Evolutionary conservation across 1,140 invertebrate genomes (phyloP).

Genomic region (Drosophila sp.): DNA sequence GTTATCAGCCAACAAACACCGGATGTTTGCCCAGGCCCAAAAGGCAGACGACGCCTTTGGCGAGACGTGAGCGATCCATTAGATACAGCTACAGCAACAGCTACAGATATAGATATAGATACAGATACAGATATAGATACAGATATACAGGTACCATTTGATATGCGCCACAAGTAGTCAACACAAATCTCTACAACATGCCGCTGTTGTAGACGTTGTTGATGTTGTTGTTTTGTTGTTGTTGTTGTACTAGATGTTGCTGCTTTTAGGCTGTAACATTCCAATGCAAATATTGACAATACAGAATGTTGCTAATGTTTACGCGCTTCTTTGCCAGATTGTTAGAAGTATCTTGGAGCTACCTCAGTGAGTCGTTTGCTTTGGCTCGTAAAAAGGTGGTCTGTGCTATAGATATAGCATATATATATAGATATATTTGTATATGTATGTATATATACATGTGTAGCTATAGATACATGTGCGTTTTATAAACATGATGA

Average conservation of each 20-base stretch:
- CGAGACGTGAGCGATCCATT: conserved; percentile 28
- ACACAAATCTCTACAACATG: conserved; percentile 31
- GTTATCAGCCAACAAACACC: conserved; percentile 34
- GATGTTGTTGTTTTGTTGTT: conserved; percentile 5
- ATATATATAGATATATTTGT: not conserved
- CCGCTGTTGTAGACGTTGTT: not conserved
- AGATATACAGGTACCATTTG: conserved; percentile 48
- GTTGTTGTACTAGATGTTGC: conserved; percentile 17
- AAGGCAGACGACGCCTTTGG: conserved; percentile 21
- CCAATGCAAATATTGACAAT: conserved; percentile 77
- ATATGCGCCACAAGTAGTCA: conserved; percentile 43
- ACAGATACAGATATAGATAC: not conserved
- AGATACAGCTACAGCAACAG: no score
- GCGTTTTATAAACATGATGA: conserved; percentile 25
- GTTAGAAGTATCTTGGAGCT: conserved; percentile 64
- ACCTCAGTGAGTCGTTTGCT: conserved; percentile 68
- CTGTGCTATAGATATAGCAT: conserved; percentile 1
- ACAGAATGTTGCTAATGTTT: conserved; percentile 61
- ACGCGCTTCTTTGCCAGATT: conserved; percentile 41
- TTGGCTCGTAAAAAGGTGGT: conserved; percentile 66
- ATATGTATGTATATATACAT: not conserved
- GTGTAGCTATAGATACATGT: conserved; percentile 18
- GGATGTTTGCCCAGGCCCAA: conserved; percentile 47
- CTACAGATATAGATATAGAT: not conserved
- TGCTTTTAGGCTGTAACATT: conserved; percentile 53